A percentile compares a stretch with the other conserved stretches of the same genome.
Evolutionary conservation across 2,888 invertebrate species (phyloP).

Genomic region (Drosophila mettleri): DNA sequence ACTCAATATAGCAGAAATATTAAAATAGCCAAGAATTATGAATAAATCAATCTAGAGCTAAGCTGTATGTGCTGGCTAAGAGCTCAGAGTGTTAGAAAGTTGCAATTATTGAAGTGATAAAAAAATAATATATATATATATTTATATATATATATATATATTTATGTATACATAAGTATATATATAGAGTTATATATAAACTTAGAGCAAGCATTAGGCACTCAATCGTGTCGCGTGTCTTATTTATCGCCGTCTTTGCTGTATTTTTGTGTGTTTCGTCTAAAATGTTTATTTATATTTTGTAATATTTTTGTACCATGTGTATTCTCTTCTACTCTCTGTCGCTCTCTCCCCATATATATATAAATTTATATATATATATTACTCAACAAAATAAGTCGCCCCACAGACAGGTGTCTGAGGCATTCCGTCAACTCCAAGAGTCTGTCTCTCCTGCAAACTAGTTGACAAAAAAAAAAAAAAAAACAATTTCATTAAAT

Average conservation of each 20-base stretch:
- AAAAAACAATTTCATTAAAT: slow-evolving; percentile 31
- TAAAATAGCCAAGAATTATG: too few species aligned
- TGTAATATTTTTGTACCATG: slow-evolving; percentile 20
- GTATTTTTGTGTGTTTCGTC: slow-evolving; percentile 4
- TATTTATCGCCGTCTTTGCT: not conserved
- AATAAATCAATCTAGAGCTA: too few species aligned
- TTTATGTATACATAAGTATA: too few species aligned
- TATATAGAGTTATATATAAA: not conserved
- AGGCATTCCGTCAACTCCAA: too few species aligned
- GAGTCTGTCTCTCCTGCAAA: not conserved
- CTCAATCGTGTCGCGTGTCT: not conserved
- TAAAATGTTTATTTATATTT: slow-evolving; percentile 34
- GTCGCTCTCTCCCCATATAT: not conserved
- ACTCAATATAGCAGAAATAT: too few species aligned
- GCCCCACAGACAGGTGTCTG: not conserved
- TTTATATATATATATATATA: too few species aligned
- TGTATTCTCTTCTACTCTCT: not conserved
- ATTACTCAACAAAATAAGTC: not conserved
- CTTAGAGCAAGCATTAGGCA: not conserved
- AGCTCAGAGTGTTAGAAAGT: too few species aligned
- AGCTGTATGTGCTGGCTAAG: too few species aligned
- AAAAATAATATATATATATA: too few species aligned
- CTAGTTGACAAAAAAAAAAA: not conserved
- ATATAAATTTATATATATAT: not conserved
- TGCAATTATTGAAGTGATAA: too few species aligned